Percentiles rank a stretch among this genome's conserved stretches.
phyloP scores from a whole-genome alignment of 2,797 vertebrate genomes.

The Basileuterus tristriatus region DNA sequence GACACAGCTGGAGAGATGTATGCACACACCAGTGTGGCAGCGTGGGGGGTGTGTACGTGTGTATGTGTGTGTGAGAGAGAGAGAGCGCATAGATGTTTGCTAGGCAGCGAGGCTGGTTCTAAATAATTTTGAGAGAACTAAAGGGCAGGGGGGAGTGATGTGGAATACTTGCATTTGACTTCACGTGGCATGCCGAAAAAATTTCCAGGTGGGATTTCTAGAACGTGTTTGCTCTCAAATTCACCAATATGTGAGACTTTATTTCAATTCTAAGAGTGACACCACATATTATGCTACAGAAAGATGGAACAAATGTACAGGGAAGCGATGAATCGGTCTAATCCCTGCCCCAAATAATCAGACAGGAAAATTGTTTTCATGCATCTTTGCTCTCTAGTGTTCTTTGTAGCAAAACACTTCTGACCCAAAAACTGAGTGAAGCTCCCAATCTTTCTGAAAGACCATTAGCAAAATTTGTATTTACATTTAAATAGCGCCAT shows the following conservation, averaged over 20 bases:
- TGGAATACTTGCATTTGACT: neutral
- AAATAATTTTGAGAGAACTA: neutral
- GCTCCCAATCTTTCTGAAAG: neutral
- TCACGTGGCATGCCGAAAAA: neutral
- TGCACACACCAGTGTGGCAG: neutral
- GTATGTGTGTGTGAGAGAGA: neutral
- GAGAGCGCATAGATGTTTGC: neutral
- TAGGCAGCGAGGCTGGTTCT: neutral
- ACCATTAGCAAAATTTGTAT: neutral
- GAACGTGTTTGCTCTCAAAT: neutral
- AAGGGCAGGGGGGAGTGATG: neutral
- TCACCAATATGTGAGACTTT: neutral
- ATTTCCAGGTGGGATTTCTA: neutral
- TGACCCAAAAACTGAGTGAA: neutral
- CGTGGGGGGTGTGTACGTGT: neutral
- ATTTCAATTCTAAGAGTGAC: neutral
- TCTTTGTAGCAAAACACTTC: neutral
- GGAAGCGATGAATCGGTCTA: neutral
- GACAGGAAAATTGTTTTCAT: neutral
- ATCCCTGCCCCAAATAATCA: neutral
- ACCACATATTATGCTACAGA: neutral
- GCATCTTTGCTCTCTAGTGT: neutral
- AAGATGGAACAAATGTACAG: neutral
- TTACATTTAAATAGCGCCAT: slow-evolving; percentile 18
- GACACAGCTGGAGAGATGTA: slow-evolving; percentile 59